phyloP scores from a whole-genome alignment of 2,888 invertebrate genomes.

The Asteroscopus sphinx region DNA sequence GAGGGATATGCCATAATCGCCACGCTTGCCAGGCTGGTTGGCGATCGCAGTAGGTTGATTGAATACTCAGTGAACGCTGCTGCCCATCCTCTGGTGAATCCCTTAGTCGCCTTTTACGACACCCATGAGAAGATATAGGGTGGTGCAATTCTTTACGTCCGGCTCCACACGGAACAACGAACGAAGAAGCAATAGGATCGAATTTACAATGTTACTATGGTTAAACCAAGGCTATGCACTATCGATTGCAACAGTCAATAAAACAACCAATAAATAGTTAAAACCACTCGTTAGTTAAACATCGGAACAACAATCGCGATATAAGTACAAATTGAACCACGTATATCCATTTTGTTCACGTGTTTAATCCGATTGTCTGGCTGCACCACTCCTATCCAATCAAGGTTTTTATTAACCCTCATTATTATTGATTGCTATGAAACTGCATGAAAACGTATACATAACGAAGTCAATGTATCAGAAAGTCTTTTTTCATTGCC shows the following conservation, averaged over 20 bases:
- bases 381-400: conserved; percentile 72
- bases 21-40: too few species aligned
- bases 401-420: conserved; percentile 81
- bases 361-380: conserved; percentile 78
- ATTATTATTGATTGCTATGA: conserved; percentile 79
- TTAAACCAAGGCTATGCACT: too few species aligned
- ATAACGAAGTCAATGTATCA: conserved; percentile 44
- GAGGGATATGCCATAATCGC: too few species aligned
- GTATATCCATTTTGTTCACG: conserved; percentile 64
- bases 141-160: too few species aligned
- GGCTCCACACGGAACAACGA: too few species aligned
- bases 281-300: conserved; percentile 46
- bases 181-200: too few species aligned
- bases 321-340: conserved; percentile 44
- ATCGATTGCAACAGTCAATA: not conserved
- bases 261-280: conserved; percentile 20
- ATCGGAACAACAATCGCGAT: conserved; percentile 30
- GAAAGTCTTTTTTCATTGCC: conserved; percentile 28
- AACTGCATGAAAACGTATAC: conserved; percentile 60
- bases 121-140: too few species aligned
- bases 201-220: too few species aligned
- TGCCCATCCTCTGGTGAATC: too few species aligned
- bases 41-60: too few species aligned
- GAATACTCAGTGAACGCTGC: too few species aligned
- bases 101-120: too few species aligned